These are phyloP conservation scores for Drosophila subquinaria DNA, from an alignment of 2,888 invertebrate species.

Conservation along the genomic window DNA sequence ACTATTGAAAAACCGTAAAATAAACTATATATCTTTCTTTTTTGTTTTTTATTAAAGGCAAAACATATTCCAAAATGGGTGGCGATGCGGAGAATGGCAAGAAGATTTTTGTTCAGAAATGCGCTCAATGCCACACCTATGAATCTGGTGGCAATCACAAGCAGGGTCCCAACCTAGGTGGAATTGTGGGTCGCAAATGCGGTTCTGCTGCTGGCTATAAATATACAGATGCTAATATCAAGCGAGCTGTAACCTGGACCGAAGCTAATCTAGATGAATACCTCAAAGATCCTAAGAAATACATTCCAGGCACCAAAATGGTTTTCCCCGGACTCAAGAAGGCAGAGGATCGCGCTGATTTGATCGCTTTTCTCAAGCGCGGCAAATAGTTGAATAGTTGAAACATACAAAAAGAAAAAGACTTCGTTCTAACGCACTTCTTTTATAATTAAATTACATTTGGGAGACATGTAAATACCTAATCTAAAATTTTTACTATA, in stretches of 20 bases:
- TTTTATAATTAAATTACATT: not conserved
- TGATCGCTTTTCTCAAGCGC: constrained; percentile 95
- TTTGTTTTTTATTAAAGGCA: constrained; percentile 24
- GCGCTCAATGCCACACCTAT: constrained; percentile 98
- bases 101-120: constrained; percentile 97
- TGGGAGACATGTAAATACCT: not conserved
- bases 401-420: too few species aligned
- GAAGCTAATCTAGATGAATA: constrained; percentile 97
- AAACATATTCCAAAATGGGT: constrained; percentile 87
- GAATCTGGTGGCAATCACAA: constrained; percentile 97
- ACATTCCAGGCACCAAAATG: constrained; percentile 99
- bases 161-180: constrained; percentile 97
- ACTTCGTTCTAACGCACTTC: not conserved
- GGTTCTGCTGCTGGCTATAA: constrained; percentile 95
- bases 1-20: constrained; percentile 27
- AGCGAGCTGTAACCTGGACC: constrained; percentile 98
- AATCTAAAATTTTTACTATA: not conserved
- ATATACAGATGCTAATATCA: constrained; percentile 97
- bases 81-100: constrained; percentile 98
- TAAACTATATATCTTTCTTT: constrained; percentile 1
- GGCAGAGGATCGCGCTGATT: constrained; percentile 95
- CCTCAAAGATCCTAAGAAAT: constrained; percentile 99
- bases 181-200: constrained; percentile 96
- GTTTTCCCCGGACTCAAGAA: constrained; percentile 99
- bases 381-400: constrained; percentile 56